Conservation (phyloP, 1,140 invertebrate species). For the Delia radicum region DNA sequence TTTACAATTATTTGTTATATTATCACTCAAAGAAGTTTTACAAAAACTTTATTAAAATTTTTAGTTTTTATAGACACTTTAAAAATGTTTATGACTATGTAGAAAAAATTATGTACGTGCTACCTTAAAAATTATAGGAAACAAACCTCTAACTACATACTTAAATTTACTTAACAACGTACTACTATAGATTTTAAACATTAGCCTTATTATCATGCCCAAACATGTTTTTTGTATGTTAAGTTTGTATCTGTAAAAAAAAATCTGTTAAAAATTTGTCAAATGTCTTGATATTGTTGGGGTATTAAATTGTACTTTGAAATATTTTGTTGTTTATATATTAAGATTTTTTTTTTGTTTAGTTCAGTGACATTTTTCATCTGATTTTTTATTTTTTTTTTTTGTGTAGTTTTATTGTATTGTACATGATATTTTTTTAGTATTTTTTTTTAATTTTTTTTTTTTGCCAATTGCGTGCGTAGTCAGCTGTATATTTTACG, state of each 20-base stretch:
- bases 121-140: background rate
- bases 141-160: too few relatives aligned
- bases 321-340: background rate
- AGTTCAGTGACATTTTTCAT: conserved; percentile 23
- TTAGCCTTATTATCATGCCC: background rate
- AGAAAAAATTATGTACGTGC: background rate
- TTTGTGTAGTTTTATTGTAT: background rate
- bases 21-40: too few relatives aligned
- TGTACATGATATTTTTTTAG: background rate
- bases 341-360: background rate
- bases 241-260: background rate
- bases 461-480: conserved; percentile 16
- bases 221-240: background rate
- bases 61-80: background rate
- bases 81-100: background rate
- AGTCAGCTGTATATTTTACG: background rate
- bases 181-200: too few relatives aligned
- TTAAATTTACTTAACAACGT: background rate
- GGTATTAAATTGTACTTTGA: background rate
- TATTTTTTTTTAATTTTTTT: background rate
- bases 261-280: conserved; percentile 2
- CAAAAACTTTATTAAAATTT: too few relatives aligned
- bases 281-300: background rate
- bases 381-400: conserved; percentile 10
- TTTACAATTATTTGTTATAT: too few relatives aligned